Base-by-base conservation (phyloP, 2,113 vertebrate species). In the Oostethus manadensis region DNA sequence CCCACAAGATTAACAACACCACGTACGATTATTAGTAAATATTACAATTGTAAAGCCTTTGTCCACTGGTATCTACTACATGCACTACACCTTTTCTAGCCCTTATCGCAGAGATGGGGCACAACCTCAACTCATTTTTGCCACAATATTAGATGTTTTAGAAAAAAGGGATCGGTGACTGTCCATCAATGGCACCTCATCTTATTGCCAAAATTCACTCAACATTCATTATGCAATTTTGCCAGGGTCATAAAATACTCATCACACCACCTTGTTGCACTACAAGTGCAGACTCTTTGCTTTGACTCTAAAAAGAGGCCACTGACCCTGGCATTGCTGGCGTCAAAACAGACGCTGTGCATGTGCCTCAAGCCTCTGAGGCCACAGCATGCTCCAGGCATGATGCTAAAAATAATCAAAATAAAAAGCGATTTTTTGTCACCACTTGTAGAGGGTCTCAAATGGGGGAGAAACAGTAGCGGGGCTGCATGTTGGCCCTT, bases 221-320 rank as follows among this genome's bases (percentile, higher is more conserved):
- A 45, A 70, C 66, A 62, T 80, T 77, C 64, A 64, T 73, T 49
- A 65, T 74, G 77, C 71, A 68, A 73, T 50, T 55, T 68, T 71
- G 71, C 70, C 77, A 56, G 42, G 73, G 75, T 33, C 81, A 76
- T 74, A 66, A 76, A 71, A 62, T 73, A 71, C 38, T 66, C 40
- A 72, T 65, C 74, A 58, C 64, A 62, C 58, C 49, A 40, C 22
- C 11, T 55, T 17, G 55, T 69, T 45, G 42, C 48, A 40, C 51
- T 53, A 38, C 46, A 65, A 67, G 26, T 54, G 60, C 64, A 63
- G 62, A 70, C 20, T 60, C 33, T 45, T 72, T 16, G 1, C 10
- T 60, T 74, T 61, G 8, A 57, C 38, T 70, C 7, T 16, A 57
- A 71, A 68, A 75, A 18, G 54, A 13, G 51, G 58, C 59, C 60